Conservation (phyloP, 2,797 vertebrate species). For the Myoxocephalus aenaeus region DNA sequence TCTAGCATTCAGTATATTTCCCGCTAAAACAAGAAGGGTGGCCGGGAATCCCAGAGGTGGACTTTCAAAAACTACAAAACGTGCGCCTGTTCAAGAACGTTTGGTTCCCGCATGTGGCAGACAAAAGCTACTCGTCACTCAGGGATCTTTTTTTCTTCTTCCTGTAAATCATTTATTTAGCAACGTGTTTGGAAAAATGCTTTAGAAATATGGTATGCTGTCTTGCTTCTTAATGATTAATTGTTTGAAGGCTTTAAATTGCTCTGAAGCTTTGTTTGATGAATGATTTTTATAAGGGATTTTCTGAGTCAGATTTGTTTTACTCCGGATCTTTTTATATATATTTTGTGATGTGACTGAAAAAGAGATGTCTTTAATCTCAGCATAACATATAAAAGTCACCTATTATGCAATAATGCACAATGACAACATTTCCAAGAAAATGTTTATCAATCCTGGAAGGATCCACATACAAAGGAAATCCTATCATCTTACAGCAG, state of each 20-base stretch:
- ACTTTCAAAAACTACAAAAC: constrained; percentile 7
- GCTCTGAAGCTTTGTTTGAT: not conserved
- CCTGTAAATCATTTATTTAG: no score
- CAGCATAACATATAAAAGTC: not conserved
- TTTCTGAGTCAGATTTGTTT: not conserved
- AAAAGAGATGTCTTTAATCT: not conserved
- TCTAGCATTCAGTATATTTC: not conserved
- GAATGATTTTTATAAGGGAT: not conserved
- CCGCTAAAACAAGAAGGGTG: not conserved
- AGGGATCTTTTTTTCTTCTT: not conserved
- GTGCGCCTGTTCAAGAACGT: not conserved
- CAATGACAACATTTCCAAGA: constrained; percentile 18
- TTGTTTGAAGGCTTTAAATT: not conserved
- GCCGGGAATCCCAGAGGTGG: not conserved
- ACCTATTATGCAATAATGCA: not conserved
- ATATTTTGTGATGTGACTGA: not conserved
- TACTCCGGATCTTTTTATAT: not conserved
- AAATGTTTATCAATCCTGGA: constrained; percentile 34
- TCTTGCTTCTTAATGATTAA: not conserved
- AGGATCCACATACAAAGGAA: constrained; percentile 36
- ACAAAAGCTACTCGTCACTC: constrained; percentile 29
- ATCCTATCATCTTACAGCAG: constrained; percentile 40
- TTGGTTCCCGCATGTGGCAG: not conserved
- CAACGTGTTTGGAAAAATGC: not conserved
- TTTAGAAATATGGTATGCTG: not conserved